Percentiles rank a stretch among this genome's conserved stretches.
Conservation (phyloP, 2,888 invertebrate species). For the Cantharis nigra region DNA sequence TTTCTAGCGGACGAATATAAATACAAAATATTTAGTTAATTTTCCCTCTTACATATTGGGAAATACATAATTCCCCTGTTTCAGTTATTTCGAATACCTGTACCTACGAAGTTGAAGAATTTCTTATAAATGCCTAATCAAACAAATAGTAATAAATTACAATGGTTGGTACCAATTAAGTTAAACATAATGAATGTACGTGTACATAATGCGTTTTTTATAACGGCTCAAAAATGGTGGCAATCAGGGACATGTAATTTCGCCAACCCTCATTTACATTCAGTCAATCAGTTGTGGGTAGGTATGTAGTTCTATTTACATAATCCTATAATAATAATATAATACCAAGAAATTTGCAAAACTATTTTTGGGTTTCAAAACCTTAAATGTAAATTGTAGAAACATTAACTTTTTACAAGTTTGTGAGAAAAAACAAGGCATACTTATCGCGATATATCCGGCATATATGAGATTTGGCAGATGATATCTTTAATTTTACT, state of each 20-base stretch:
- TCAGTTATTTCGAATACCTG: background rate
- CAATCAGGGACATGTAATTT: constrained; percentile 43
- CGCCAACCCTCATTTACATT: constrained; percentile 48
- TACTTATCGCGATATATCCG: background rate
- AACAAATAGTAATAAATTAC: background rate
- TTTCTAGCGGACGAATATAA: constrained; percentile 13
- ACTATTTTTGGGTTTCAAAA: background rate
- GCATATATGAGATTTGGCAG: background rate
- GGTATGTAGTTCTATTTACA: constrained; percentile 52
- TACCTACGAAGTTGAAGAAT: background rate
- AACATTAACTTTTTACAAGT: background rate
- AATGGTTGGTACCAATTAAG: background rate
- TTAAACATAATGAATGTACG: background rate
- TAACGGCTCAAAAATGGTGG: constrained; percentile 35
- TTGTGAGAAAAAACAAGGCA: background rate
- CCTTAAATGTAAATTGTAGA: background rate
- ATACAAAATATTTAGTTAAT: constrained; percentile 7
- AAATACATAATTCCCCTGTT: background rate
- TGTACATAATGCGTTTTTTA: background rate
- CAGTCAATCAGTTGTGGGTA: constrained; percentile 53
- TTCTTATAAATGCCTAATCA: background rate
- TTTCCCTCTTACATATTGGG: background rate
- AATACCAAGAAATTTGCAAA: constrained; percentile 47
- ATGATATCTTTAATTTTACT: background rate
- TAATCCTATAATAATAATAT: constrained; percentile 49